Percentiles rank a stretch among this genome's conserved stretches.
Evolutionary conservation across 2,888 invertebrate genomes (phyloP).

Genomic region (Aphodius granarius): DNA sequence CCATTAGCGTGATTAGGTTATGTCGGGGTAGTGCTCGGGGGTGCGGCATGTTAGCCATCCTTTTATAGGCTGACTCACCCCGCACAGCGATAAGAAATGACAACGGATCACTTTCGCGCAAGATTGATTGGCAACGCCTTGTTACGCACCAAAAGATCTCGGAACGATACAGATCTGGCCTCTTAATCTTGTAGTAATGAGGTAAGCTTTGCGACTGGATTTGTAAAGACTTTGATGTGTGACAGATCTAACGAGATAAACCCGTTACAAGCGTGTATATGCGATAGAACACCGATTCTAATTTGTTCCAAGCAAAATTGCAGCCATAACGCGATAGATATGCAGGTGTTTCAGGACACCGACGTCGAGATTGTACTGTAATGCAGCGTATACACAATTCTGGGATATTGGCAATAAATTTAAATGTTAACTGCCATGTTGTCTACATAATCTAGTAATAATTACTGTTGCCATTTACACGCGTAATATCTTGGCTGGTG

Average conservation of each 20-base stretch:
- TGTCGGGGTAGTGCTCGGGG: constrained; percentile 20
- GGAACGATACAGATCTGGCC: background rate
- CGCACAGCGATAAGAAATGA: constrained; percentile 21
- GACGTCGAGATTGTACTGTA: background rate
- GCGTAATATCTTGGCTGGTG: background rate
- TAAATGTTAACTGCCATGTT: background rate
- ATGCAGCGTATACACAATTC: background rate
- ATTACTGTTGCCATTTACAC: background rate
- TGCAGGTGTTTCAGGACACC: background rate
- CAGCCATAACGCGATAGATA: background rate
- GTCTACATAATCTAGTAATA: background rate
- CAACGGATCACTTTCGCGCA: constrained; percentile 16
- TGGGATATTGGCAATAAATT: background rate
- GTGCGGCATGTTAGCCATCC: constrained; percentile 25
- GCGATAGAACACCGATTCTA: background rate
- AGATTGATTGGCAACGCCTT: constrained; percentile 19
- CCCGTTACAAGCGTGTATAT: background rate
- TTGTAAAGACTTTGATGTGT: background rate
- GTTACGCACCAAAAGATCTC: background rate
- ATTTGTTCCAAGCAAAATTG: background rate
- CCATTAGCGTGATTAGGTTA: constrained; percentile 43
- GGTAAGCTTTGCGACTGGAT: background rate
- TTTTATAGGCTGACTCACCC: constrained; percentile 26
- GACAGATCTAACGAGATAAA: background rate
- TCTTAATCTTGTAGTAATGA: background rate